Evolutionary conservation across 2,888 invertebrate species (phyloP).

Genomic region (Drosophila maculinotata): DNA sequence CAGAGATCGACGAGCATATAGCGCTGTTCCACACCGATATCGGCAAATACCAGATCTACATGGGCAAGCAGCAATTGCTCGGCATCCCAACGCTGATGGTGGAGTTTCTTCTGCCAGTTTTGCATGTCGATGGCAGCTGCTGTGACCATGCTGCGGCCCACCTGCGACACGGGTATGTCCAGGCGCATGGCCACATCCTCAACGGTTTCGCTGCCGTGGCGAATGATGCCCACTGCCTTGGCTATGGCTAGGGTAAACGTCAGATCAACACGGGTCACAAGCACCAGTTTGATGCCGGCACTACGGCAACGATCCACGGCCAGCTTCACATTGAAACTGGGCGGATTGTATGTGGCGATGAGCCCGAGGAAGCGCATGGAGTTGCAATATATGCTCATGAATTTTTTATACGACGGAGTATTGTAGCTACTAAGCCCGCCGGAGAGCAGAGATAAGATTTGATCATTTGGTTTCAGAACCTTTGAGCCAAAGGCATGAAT

Average conservation of each 20-base stretch:
- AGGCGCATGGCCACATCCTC: conserved; percentile 30
- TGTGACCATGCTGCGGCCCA: conserved; percentile 2
- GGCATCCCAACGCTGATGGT: conserved; percentile 49
- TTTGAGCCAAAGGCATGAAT: conserved; percentile 47
- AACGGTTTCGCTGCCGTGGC: background rate
- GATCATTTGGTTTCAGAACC: conserved; percentile 26
- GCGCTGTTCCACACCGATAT: conserved; percentile 34
- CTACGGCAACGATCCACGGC: conserved; percentile 42
- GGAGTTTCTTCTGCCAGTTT: conserved; percentile 11
- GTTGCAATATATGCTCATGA: conserved; percentile 17
- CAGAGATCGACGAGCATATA: conserved; percentile 56
- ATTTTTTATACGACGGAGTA: conserved; percentile 7
- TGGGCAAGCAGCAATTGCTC: conserved; percentile 38
- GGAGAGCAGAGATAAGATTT: background rate
- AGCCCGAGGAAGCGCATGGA: conserved; percentile 52
- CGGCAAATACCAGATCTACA: conserved; percentile 53
- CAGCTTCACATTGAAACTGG: conserved; percentile 20
- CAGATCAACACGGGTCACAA: conserved; percentile 17
- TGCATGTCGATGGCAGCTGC: conserved; percentile 53
- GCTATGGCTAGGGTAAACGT: conserved; percentile 44
- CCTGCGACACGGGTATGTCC: background rate
- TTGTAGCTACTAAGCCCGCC: background rate
- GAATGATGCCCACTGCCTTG: conserved; percentile 47
- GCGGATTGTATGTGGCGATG: conserved; percentile 44
- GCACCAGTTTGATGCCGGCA: conserved; percentile 65